phyloP scores from a whole-genome alignment of 2,797 vertebrate species.

The Acrossocheilus fasciatus region DNA sequence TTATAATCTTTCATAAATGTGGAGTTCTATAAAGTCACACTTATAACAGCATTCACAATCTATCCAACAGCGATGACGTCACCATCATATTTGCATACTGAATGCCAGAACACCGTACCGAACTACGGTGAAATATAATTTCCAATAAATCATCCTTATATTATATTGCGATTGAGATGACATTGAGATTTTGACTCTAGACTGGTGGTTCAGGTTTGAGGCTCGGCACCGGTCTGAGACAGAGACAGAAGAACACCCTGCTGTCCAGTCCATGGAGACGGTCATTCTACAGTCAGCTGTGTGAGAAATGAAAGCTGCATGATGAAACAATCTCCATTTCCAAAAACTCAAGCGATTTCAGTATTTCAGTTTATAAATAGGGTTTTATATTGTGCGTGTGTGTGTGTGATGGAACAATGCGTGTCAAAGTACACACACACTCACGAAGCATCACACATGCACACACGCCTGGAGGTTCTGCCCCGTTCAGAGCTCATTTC shows the following conservation, averaged over 20 bases:
- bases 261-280: neutral
- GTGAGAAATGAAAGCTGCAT: neutral
- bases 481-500: neutral
- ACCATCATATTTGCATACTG: neutral
- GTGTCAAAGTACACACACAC: neutral
- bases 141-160: too few relatives aligned
- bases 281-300: neutral
- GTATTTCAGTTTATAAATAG: neutral
- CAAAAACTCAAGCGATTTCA: neutral
- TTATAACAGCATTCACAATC: neutral
- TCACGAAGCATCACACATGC: neutral
- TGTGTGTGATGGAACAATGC: neutral
- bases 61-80: neutral
- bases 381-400: neutral
- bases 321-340: neutral
- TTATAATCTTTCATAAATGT: neutral
- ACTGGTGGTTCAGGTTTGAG: too few relatives aligned
- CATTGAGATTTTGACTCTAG: too few relatives aligned
- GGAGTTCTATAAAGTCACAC: neutral
- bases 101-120: too few relatives aligned
- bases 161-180: too few relatives aligned
- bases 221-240: too few relatives aligned
- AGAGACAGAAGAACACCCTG: neutral
- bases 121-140: too few relatives aligned
- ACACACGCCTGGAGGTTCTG: neutral